Base-by-base conservation (phyloP, 2,888 invertebrate species). In the Polyploca ridens region DNA sequence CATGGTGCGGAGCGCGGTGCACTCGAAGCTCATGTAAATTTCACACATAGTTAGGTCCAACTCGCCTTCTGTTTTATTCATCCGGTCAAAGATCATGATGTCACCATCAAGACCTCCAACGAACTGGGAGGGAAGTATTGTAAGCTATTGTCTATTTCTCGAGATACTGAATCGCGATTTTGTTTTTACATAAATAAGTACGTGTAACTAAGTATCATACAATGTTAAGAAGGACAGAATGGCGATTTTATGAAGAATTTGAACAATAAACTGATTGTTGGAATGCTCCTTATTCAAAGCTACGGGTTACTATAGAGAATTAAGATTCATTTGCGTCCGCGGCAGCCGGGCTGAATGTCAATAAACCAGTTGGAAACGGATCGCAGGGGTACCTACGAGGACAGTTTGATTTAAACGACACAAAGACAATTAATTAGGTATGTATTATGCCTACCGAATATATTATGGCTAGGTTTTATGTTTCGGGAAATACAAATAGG, bases 51-150 rank as follows among this genome's bases (percentile, higher is more conserved):
- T 74, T 71, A 76, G 71, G 79, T 75, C 70, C 72, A 72, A 70
- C 66, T 75, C 69, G 77, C 76, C 81, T 82, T 78, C 77, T 87
- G 85, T 87, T 85, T 86, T 86, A 85, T 85, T 85, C 82, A 86
- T 82, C 69, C 74, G 79, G 79, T 77, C 80, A 77, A 82, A 84
- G 77, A 84, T 79, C 81, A 83, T 86, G 82, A 85, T 83, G 85
- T 83, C 83, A 41, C 41, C 41, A 66, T 64, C 62, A 54, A 71
- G 72, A 78, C 72, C 75, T 73, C 67, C 73, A 69, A 64, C 68
- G 66, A 72, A 63, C 63, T 72, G 68, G 64, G 69, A 72, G 65
- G 69, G 70, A 77, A 75, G 65, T 71, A 74, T 19, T 3, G 14
- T 54, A 54, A 64, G 57, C 71, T 67, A 77, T 76, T 74, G 71